phyloP scores from a whole-genome alignment of 2,113 vertebrate species.

The Lutjanus erythropterus region DNA sequence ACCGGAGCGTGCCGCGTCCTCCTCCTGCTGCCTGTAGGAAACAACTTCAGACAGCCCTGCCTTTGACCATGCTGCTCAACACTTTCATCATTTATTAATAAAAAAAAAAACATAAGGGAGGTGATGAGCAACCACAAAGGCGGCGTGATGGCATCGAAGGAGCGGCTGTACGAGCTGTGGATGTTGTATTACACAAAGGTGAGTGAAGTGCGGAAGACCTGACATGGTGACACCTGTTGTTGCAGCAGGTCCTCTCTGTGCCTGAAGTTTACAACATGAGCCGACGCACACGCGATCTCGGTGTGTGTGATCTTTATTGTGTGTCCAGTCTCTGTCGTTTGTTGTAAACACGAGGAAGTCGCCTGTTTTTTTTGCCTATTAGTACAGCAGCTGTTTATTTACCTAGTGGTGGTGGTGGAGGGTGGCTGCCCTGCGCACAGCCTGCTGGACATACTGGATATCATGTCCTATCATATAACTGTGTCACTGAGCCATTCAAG shows the following conservation, averaged over 20 bases:
- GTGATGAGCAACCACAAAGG: constrained; percentile 68
- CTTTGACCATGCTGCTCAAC: constrained; percentile 26
- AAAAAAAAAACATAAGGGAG: constrained; percentile 18
- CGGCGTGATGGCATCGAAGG: constrained; percentile 90
- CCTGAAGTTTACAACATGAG: constrained; percentile 41
- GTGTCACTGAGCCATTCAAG: background rate
- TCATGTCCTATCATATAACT: background rate
- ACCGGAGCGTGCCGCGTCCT: constrained; percentile 64
- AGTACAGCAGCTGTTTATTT: constrained; percentile 30
- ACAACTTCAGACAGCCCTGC: constrained; percentile 57
- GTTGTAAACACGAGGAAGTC: constrained; percentile 49
- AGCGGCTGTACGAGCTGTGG: constrained; percentile 93
- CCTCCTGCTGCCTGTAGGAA: constrained; percentile 56
- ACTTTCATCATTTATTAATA: constrained; percentile 56
- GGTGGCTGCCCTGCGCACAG: background rate
- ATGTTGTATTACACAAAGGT: constrained; percentile 94
- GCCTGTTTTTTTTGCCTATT: background rate
- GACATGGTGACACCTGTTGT: constrained; percentile 81
- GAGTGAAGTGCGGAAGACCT: constrained; percentile 78
- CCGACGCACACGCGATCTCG: background rate
- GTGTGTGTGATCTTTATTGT: background rate
- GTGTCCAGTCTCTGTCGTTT: background rate
- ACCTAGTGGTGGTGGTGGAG: constrained; percentile 1
- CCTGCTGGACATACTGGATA: background rate
- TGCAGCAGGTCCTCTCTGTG: constrained; percentile 27